phyloP scores from a whole-genome alignment of 1,140 invertebrate species.

The Chlorops oryzae region DNA sequence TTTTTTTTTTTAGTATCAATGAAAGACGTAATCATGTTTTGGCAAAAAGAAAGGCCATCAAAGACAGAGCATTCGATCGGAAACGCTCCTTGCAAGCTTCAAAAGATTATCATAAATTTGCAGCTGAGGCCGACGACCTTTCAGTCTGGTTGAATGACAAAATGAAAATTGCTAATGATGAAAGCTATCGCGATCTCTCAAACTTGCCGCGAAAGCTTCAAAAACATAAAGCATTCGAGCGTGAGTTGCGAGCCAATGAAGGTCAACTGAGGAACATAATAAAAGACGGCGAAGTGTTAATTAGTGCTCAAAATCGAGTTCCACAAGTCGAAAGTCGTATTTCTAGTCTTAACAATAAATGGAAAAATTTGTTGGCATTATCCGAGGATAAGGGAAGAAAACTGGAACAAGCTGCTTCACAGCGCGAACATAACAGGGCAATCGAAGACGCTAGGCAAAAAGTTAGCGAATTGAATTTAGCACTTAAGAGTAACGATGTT shows the following conservation, averaged over 20 bases:
- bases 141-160: slow-evolving; percentile 89
- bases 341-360: slow-evolving; percentile 64
- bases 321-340: slow-evolving; percentile 62
- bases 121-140: slow-evolving; percentile 82
- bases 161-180: slow-evolving; percentile 81
- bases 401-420: slow-evolving; percentile 52
- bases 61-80: slow-evolving; percentile 65
- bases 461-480: slow-evolving; percentile 69
- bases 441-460: slow-evolving; percentile 76
- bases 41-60: slow-evolving; percentile 64
- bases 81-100: slow-evolving; percentile 69
- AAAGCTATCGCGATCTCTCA: slow-evolving; percentile 85
- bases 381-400: slow-evolving; percentile 78
- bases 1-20: slow-evolving; percentile 56
- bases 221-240: slow-evolving; percentile 96
- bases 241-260: slow-evolving; percentile 88
- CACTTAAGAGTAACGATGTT: slow-evolving; percentile 72
- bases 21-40: slow-evolving; percentile 71
- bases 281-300: slow-evolving; percentile 65
- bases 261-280: slow-evolving; percentile 79
- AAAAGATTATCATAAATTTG: slow-evolving; percentile 76
- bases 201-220: slow-evolving; percentile 91
- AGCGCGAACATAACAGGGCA: slow-evolving; percentile 49
- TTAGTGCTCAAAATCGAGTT: slow-evolving; percentile 63
- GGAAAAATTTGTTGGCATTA: slow-evolving; percentile 62